phyloP scores from a whole-genome alignment of 1,140 invertebrate species.

The Diachasmimorpha longicaudata region DNA sequence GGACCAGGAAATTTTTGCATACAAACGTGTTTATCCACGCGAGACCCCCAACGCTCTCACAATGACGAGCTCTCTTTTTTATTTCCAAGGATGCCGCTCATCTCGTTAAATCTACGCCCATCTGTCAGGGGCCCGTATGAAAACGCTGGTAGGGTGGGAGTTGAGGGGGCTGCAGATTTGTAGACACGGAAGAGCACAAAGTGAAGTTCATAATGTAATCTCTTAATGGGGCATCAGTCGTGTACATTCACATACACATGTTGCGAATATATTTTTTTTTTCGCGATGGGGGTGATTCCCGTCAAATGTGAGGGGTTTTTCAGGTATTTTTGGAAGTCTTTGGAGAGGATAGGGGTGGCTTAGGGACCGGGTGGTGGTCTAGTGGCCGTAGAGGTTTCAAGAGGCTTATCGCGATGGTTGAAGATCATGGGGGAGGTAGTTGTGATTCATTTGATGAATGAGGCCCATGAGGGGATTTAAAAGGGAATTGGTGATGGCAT shows the following conservation, averaged over 20 bases:
- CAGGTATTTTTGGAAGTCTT: not conserved
- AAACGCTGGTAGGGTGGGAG: not conserved
- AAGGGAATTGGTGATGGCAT: not conserved
- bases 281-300: not conserved
- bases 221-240: slow-evolving; percentile 41
- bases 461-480: not conserved
- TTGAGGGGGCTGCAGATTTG: not conserved
- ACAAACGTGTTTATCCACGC: slow-evolving; percentile 27
- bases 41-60: slow-evolving; percentile 22
- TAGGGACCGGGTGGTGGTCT: not conserved
- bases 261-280: slow-evolving; percentile 3
- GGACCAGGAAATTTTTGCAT: slow-evolving; percentile 15
- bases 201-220: slow-evolving; percentile 45
- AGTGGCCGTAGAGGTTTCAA: not conserved
- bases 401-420: not conserved
- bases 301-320: not conserved
- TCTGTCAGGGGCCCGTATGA: slow-evolving; percentile 10
- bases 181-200: slow-evolving; percentile 26
- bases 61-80: slow-evolving; percentile 29
- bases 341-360: not conserved
- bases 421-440: not conserved
- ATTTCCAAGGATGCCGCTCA: slow-evolving; percentile 26
- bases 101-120: slow-evolving; percentile 19
- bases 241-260: slow-evolving; percentile 2
- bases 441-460: not conserved